Evolutionary conservation across 1,140 invertebrate genomes (phyloP), one percentile per base, ranked within the genome.

Genomic region (Drosophila athabasca): DNA sequence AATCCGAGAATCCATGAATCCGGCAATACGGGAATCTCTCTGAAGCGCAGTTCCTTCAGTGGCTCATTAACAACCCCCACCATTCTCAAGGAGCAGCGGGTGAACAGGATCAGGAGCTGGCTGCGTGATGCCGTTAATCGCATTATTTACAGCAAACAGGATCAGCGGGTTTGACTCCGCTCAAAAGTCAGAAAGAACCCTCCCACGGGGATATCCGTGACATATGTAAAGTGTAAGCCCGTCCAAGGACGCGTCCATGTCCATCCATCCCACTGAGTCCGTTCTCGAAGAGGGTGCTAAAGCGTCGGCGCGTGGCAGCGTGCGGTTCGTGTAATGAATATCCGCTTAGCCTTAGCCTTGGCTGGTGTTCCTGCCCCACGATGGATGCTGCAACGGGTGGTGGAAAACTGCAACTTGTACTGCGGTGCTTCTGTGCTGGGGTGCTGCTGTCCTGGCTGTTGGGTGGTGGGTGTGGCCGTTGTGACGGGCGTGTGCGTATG

Each of bases 101-200:
- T 39, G 35, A 74, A 45, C 71, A 54, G 71, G 71, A 75, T 69
- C 31, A 57, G 41, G 9, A 54, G 72, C 58, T 78, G 51, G 52
- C 77, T 85, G 77, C 84, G 78, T 88, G 83, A 88, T 90, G 80
- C 80, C 82, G 83, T 88, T 91, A 91, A 91, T 91, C 90, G 87
- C 83, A 91, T 91, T 91, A 91, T 91, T 91, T 91, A 91, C 90
- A 91, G 89, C 90, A 91, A 90, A 84, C 74, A 85, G 90, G 90
- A 91, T 91, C 91, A 91, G 84, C 65, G 90, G 70, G 48, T 70
- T 87, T 87, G 82, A 87, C 83, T 87, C 70, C 69, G 73, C 65
- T 72, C 66, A 62, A 65, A 78, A 88, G 79, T 88, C 84, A 88
- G 79, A 67, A 84, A 29, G 26, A 83, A 80, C 84, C 88, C 87